Evolutionary conservation across 2,797 vertebrate genomes (phyloP), one percentile per base, ranked within the genome.

Genomic region (Echiichthys vipera): DNA sequence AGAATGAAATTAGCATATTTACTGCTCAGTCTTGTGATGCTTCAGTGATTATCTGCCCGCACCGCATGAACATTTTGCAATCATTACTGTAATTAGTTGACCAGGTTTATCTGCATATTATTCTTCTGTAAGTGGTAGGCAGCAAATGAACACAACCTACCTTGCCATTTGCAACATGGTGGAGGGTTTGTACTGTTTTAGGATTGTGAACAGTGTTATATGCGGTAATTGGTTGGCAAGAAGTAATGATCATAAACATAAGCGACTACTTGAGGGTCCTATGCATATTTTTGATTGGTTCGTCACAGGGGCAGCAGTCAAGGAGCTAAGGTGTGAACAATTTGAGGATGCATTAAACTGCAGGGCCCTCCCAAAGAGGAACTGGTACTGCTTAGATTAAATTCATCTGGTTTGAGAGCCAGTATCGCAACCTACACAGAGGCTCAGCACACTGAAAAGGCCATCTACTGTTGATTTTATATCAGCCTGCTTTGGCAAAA

Each of bases 81-180:
- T 86, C 83, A 81, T 91, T 86, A 86, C 74, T 76, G 57, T 84
- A 80, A 91, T 90, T 88, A 88, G 68, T 62, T 74, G 77, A 81
- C 74, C 59, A 65, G 66, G 71, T 81, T 89, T 74, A 77, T 89
- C 80, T 80, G 78, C 79, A 77, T 81, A 67, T 85, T 78, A 50
- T 85, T 83, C 55, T 74, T 25, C 63, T 84, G 15, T 76, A 71
- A 85, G 65, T 78, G 59, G 50, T 57, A 18, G 15, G 64, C 55
- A 59, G 50, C 30, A 30, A 71, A 45, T 30, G 13, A 58, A 29
- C n/a, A 15, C 17, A 22, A 25, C 46, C 55, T 32, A 17, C 56
- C 15, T 32, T 11, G 0, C 14, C 42, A 2, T 56, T 24, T 40
- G 34, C 11, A 1, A 61, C 57, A 36, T 17, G 43, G 68, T 32